Evolutionary conservation across 2,888 invertebrate genomes (phyloP), one percentile per base, ranked within the genome.

Genomic region (Acholoe squamosa): DNA sequence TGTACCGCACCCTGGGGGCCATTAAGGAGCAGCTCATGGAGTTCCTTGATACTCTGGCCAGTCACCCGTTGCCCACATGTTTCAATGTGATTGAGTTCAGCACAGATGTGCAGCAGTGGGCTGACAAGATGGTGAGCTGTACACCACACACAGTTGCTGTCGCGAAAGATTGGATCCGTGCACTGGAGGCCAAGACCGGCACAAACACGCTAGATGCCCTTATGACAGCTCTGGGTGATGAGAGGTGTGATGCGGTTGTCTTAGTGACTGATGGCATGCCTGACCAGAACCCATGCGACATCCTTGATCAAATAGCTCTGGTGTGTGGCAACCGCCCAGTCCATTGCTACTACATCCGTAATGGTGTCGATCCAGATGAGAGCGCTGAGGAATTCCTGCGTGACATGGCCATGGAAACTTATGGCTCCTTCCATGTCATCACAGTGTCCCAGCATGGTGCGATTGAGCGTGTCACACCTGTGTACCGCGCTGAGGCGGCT

Each of bases 51-150:
- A 94, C 94, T 76, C 93, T 94, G 91, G 94, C 95, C 22, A 92
- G 94, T 34, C 22, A 52, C 25, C 93, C 93, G 33, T 92, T 92
- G 76, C 93, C 93, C 52, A 92, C 94, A 7, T 93, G 93, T 89
- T 96, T 96, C 91, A 96, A 96, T 91, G 92, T 96, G 22, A 93
- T 95, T 56, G 95, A 95, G 91, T 96, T 95, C 92, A 95, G 95
- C 92, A 94, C 95, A 1, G 93, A 95, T 84, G 95, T 95, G 14
- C 94, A 94, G 22, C 95, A 94, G 92, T 96, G 96, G 96, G 94
- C 95, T 3, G 95, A 95, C 91, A 94, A 94, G 90, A 93, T 95
- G 93, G 95, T 96, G 51, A 93, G 93, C 71, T 95, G 95, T 92
- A 94, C 94, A 0, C 94, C 94, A 33, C 94, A 95, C 90, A 95